A percentile compares a stretch with the other conserved stretches of the same genome.
Conservation (phyloP, 2,113 vertebrate genomes). For the Xiphophorus hellerii region DNA sequence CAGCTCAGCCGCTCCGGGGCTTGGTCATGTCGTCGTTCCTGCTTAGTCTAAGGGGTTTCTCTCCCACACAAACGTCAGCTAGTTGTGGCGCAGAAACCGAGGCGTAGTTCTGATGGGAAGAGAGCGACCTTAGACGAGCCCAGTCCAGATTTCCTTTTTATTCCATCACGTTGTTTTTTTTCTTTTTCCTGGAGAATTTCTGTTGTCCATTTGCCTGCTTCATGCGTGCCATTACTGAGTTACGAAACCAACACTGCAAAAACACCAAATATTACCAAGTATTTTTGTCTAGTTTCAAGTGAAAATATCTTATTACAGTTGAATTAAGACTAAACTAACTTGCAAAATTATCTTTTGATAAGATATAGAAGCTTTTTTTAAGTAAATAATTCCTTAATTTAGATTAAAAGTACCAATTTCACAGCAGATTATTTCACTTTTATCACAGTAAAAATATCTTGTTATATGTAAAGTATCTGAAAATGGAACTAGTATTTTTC, state of each 20-base stretch:
- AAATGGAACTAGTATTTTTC: no score
- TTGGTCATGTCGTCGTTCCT: slow-evolving; percentile 51
- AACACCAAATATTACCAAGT: no score
- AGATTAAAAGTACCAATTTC: no score
- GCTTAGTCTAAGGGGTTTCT: slow-evolving; percentile 48
- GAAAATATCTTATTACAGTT: no score
- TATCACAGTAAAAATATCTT: no score
- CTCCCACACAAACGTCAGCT: slow-evolving; percentile 40
- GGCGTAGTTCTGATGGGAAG: slow-evolving; percentile 55
- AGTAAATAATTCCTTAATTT: no score
- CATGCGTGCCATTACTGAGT: slow-evolving; percentile 35
- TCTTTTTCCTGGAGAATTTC: slow-evolving; percentile 7
- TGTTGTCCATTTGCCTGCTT: slow-evolving; percentile 11
- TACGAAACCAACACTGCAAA: slow-evolving; percentile 18
- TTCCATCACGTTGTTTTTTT: slow-evolving; percentile 46
- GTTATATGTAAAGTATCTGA: no score
- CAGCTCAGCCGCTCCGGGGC: slow-evolving; percentile 65
- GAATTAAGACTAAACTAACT: no score
- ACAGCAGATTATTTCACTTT: no score
- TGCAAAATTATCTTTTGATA: no score
- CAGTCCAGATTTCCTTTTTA: slow-evolving; percentile 26
- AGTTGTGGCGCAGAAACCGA: slow-evolving; percentile 49
- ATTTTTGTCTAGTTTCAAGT: no score
- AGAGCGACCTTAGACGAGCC: slow-evolving; percentile 53
- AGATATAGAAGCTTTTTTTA: no score